These are phyloP conservation scores for Scaptomyza flava DNA, from an alignment of 2,888 invertebrate species.

Conservation along the genomic window DNA sequence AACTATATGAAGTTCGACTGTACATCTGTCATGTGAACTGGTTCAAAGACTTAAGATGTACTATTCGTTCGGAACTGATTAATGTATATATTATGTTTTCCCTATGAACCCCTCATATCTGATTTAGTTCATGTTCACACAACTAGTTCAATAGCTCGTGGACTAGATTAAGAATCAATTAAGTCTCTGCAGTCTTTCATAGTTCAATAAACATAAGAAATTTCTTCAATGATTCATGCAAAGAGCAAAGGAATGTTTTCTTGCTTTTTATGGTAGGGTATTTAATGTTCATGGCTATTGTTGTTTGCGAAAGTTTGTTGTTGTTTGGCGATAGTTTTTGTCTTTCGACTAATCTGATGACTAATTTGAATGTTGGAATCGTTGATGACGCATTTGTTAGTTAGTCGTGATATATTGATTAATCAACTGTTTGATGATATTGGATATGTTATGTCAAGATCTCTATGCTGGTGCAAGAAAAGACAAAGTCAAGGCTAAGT, in stretches of 20 bases:
- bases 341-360: conserved; percentile 31
- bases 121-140: too few relatives aligned
- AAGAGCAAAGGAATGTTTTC: conserved; percentile 4
- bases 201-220: too few relatives aligned
- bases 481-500: conserved; percentile 44
- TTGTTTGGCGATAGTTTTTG: conserved; percentile 17
- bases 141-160: too few relatives aligned
- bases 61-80: too few relatives aligned
- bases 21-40: too few relatives aligned
- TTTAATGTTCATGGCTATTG: conserved; percentile 9
- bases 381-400: conserved; percentile 31
- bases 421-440: conserved; percentile 19
- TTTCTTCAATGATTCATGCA: not conserved
- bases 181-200: too few relatives aligned
- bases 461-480: conserved; percentile 19
- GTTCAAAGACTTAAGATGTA: too few relatives aligned
- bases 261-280: conserved; percentile 12
- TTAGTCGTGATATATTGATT: conserved; percentile 37
- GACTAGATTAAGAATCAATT: too few relatives aligned
- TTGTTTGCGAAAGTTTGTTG: conserved; percentile 23
- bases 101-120: too few relatives aligned
- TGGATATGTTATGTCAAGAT: conserved; percentile 11
- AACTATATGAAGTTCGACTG: too few relatives aligned
- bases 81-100: too few relatives aligned
- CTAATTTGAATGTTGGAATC: conserved; percentile 40